Evolutionary conservation across 2,888 invertebrate genomes (phyloP).

Genomic region (Diplolepis rosae): DNA sequence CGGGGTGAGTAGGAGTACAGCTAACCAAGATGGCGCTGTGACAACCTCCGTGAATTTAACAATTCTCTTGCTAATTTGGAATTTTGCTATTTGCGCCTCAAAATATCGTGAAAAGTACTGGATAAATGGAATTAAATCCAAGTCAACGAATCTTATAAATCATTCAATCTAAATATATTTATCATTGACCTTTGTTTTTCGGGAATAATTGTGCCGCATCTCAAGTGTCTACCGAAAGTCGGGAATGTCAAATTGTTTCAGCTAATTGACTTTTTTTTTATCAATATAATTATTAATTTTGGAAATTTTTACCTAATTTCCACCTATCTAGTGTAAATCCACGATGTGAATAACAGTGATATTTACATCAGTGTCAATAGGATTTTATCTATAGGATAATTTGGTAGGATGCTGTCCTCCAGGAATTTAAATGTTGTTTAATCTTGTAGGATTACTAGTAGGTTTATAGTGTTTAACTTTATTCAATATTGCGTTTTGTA

Average conservation of each 20-base stretch:
- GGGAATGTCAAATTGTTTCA: neutral
- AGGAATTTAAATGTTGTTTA: neutral
- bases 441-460: neutral
- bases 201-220: neutral
- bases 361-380: neutral
- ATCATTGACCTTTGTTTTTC: neutral
- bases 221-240: neutral
- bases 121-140: neutral
- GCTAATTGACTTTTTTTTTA: slow-evolving; percentile 11
- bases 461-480: neutral
- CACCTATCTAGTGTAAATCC: neutral
- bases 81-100: neutral
- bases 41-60: slow-evolving; percentile 9
- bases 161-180: neutral
- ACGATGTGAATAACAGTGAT: neutral
- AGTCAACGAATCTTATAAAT: neutral
- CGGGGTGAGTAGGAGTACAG: too few relatives aligned
- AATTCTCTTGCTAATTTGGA: neutral
- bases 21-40: slow-evolving; percentile 8
- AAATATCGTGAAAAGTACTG: neutral
- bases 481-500: neutral
- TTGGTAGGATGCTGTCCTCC: neutral
- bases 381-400: neutral
- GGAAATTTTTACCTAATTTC: neutral
- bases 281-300: slow-evolving; percentile 15